Evolutionary conservation across 1,140 invertebrate species (phyloP).

Genomic region (Drosophila lacertosa): DNA sequence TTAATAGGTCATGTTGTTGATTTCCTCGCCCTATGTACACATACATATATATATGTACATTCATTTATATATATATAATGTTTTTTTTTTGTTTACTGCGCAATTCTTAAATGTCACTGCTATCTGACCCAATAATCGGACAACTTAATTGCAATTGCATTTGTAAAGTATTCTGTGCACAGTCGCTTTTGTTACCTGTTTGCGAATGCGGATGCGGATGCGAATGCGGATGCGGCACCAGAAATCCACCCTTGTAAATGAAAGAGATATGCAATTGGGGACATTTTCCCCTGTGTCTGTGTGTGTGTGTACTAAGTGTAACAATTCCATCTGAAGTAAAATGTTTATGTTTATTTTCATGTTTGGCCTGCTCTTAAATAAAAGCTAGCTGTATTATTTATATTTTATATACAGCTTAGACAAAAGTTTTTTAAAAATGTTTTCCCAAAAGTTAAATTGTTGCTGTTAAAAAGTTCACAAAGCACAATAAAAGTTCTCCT

Average conservation of each 20-base stretch:
- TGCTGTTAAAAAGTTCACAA: no score
- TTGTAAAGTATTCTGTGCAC: slow-evolving; percentile 49
- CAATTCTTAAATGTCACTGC: slow-evolving; percentile 44
- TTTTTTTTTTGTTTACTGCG: slow-evolving; percentile 7
- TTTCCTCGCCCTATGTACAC: background rate
- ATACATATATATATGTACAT: background rate
- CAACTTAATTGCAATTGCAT: slow-evolving; percentile 66
- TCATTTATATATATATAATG: no score
- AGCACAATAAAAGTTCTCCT: no score
- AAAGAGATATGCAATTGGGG: background rate
- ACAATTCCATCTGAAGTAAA: background rate
- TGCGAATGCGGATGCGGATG: background rate
- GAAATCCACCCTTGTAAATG: background rate
- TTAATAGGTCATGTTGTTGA: slow-evolving; percentile 17
- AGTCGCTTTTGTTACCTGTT: slow-evolving; percentile 4
- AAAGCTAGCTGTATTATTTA: no score
- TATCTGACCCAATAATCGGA: slow-evolving; percentile 60
- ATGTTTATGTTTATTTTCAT: no score
- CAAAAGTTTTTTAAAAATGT: no score
- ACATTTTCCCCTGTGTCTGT: background rate
- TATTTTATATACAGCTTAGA: no score
- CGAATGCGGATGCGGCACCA: background rate
- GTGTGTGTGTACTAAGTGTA: background rate
- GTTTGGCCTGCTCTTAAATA: no score
- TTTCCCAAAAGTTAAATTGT: no score